These are phyloP conservation scores for Fissipunctia ypsillon DNA, from an alignment of 2,888 invertebrate species.

Conservation along the genomic window DNA sequence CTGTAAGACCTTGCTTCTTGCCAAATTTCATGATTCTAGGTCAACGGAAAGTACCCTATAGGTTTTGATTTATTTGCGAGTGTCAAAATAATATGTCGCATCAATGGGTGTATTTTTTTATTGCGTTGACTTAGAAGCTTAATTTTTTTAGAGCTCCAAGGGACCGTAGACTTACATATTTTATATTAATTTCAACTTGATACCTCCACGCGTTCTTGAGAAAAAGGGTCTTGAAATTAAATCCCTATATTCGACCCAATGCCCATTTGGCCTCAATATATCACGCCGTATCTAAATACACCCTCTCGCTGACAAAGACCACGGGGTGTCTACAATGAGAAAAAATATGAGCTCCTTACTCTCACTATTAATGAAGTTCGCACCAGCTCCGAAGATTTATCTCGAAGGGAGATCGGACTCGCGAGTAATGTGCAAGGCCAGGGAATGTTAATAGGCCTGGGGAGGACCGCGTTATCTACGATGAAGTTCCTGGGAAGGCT, in stretches of 20 bases:
- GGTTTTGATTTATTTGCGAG: too few species aligned
- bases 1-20: too few species aligned
- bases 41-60: too few species aligned
- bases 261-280: slow-evolving; percentile 5
- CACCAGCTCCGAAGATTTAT: slow-evolving; percentile 63
- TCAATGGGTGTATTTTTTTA: too few species aligned
- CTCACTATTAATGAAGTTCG: slow-evolving; percentile 62
- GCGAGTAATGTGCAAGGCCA: slow-evolving; percentile 62
- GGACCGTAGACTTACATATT: too few species aligned
- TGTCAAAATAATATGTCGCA: too few species aligned
- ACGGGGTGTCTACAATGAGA: slow-evolving; percentile 21
- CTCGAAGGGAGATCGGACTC: slow-evolving; percentile 52
- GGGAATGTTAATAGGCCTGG: slow-evolving; percentile 68
- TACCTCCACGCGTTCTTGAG: too few species aligned
- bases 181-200: too few species aligned
- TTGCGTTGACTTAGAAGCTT: too few species aligned
- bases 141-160: too few species aligned
- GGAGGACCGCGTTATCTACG: slow-evolving; percentile 59
- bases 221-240: background rate
- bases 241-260: background rate
- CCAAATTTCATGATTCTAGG: too few species aligned
- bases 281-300: slow-evolving; percentile 31
- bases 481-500: slow-evolving; percentile 37
- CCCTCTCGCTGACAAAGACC: slow-evolving; percentile 6
- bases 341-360: slow-evolving; percentile 54